phyloP scores from a whole-genome alignment of 1,140 invertebrate genomes.

The Samia ricini region DNA sequence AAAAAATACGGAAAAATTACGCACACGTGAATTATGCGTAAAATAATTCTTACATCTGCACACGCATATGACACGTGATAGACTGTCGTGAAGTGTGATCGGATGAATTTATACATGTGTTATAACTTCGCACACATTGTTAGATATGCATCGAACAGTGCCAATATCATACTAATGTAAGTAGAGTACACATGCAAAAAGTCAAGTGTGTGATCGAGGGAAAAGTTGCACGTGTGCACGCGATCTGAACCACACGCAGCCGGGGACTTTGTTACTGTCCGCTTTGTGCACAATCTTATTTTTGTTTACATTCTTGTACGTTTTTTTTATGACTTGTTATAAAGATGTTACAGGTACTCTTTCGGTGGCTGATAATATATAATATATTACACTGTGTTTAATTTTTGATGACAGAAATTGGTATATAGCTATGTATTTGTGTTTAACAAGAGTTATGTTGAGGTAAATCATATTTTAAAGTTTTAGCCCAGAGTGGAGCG shows the following conservation, averaged over 20 bases:
- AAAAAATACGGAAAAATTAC: background rate
- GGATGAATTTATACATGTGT: background rate
- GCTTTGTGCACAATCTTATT: conserved; percentile 9
- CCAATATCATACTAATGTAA: background rate
- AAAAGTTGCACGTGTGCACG: conserved; percentile 39
- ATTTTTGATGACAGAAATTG: too few species aligned
- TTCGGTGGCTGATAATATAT: too few species aligned
- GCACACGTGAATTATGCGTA: background rate
- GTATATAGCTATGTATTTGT: too few species aligned
- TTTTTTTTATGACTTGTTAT: background rate
- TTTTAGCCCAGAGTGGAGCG: too few species aligned
- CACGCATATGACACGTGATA: background rate
- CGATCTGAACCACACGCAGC: conserved; percentile 51
- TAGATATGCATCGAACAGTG: background rate
- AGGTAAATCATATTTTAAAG: too few species aligned
- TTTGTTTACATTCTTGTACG: background rate
- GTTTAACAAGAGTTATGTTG: too few species aligned
- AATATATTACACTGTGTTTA: too few species aligned
- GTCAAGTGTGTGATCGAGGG: conserved; percentile 11
- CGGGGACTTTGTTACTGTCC: conserved; percentile 47
- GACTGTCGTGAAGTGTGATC: background rate
- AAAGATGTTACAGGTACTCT: background rate
- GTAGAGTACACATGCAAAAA: background rate
- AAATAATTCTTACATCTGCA: background rate
- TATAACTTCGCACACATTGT: background rate